phyloP scores from a whole-genome alignment of 1,140 invertebrate genomes.

The Maniola jurtina region DNA sequence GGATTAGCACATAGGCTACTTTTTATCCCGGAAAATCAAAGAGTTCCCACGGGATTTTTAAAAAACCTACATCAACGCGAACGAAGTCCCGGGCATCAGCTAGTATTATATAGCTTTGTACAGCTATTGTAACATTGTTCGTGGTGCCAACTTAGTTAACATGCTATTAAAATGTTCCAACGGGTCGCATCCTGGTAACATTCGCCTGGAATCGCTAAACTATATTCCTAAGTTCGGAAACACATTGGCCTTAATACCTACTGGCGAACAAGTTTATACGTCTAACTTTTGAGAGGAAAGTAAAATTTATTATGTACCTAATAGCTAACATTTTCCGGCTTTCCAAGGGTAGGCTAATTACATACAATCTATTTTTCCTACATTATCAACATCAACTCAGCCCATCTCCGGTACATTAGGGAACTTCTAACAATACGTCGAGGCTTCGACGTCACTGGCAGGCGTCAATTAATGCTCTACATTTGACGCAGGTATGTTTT shows the following conservation, averaged over 20 bases:
- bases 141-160: conserved; percentile 4
- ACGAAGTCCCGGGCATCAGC: not conserved
- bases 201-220: conserved; percentile 8
- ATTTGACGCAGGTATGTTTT: too few species aligned
- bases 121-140: not conserved
- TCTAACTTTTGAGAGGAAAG: not conserved
- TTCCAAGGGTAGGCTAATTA: too few species aligned
- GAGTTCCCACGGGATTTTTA: too few species aligned
- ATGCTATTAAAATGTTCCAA: conserved; percentile 11
- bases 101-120: not conserved
- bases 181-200: conserved; percentile 9
- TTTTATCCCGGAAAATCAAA: too few species aligned
- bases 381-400: too few species aligned
- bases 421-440: too few species aligned
- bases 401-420: too few species aligned
- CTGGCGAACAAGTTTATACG: conserved; percentile 1
- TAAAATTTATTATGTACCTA: conserved; percentile 2
- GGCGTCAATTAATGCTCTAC: too few species aligned
- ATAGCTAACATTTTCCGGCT: not conserved
- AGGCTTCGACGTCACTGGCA: too few species aligned
- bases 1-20: too few species aligned
- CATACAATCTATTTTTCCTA: too few species aligned
- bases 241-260: conserved; percentile 8
- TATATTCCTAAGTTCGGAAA: conserved; percentile 7
- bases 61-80: too few species aligned